Percentiles rank a stretch among this genome's conserved stretches.
phyloP scores from a whole-genome alignment of 1,140 invertebrate species.

The Doryteuthis pealeii region DNA sequence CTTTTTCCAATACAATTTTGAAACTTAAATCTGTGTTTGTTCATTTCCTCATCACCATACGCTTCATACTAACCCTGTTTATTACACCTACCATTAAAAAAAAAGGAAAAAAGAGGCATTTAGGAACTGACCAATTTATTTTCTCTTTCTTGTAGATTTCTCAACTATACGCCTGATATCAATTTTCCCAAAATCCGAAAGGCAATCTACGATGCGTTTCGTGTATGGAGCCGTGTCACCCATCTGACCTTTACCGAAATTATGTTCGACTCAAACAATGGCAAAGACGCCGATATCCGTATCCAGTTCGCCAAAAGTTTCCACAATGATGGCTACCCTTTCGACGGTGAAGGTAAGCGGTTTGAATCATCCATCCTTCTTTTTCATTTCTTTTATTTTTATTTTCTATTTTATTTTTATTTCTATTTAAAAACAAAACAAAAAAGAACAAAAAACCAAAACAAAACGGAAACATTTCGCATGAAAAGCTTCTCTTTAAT shows the following conservation, averaged over 20 bases:
- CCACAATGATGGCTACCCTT: constrained; percentile 56
- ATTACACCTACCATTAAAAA: too few species aligned
- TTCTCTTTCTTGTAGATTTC: constrained; percentile 30
- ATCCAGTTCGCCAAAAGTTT: constrained; percentile 49
- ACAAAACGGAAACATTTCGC: too few species aligned
- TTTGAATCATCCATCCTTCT: background rate
- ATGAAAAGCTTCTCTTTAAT: too few species aligned
- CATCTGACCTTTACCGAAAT: constrained; percentile 48
- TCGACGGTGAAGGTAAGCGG: constrained; percentile 53
- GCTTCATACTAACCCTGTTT: too few species aligned
- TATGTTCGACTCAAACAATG: constrained; percentile 4
- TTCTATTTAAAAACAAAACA: too few species aligned
- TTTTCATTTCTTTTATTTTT: too few species aligned
- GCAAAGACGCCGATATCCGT: constrained; percentile 47
- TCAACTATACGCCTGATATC: constrained; percentile 44
- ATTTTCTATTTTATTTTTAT: too few species aligned
- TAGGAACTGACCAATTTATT: background rate
- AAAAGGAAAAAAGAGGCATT: too few species aligned
- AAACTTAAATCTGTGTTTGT: too few species aligned
- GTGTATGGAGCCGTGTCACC: constrained; percentile 51
- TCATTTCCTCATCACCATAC: too few species aligned
- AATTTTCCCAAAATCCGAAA: constrained; percentile 24
- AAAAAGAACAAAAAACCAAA: too few species aligned
- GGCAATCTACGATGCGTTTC: constrained; percentile 44
- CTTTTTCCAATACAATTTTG: too few species aligned